Evolutionary conservation across 2,113 vertebrate species (phyloP).

Genomic region (Gymnocephalus cernua): DNA sequence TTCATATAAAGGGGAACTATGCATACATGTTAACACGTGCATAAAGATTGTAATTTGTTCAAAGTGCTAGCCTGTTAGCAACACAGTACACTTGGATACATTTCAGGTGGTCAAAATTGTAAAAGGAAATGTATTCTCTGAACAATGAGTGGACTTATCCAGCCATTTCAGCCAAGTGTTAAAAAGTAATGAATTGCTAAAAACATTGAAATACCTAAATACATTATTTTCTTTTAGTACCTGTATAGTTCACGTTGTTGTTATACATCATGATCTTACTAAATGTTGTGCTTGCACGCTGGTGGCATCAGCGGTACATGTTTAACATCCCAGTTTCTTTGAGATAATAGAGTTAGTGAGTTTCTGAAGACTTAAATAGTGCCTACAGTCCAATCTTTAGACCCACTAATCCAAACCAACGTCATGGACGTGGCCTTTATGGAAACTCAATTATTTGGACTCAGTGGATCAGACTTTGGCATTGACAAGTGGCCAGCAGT

Average conservation of each 20-base stretch:
- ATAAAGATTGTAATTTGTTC: not conserved
- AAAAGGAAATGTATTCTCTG: not conserved
- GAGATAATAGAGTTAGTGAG: constrained; percentile 43
- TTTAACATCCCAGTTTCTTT: constrained; percentile 27
- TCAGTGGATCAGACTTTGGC: constrained; percentile 65
- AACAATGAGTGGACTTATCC: not conserved
- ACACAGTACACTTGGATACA: not conserved
- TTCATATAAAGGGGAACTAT: no score
- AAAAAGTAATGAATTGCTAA: not conserved
- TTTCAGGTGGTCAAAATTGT: not conserved
- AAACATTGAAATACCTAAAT: not conserved
- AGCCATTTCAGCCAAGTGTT: not conserved
- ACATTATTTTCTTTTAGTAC: not conserved
- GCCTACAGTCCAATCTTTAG: constrained; percentile 37
- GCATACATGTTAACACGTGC: no score
- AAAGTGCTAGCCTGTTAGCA: not conserved
- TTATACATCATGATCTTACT: constrained; percentile 1
- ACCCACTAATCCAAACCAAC: constrained; percentile 48
- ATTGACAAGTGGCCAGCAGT: constrained; percentile 53
- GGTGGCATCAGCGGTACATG: constrained; percentile 14
- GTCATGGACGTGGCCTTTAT: constrained; percentile 58
- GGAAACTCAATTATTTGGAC: constrained; percentile 65
- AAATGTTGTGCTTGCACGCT: not conserved
- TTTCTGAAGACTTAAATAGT: constrained; percentile 48
- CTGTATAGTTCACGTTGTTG: not conserved